phyloP scores from a whole-genome alignment of 2,888 invertebrate genomes.

The Sinotaia quadrata region DNA sequence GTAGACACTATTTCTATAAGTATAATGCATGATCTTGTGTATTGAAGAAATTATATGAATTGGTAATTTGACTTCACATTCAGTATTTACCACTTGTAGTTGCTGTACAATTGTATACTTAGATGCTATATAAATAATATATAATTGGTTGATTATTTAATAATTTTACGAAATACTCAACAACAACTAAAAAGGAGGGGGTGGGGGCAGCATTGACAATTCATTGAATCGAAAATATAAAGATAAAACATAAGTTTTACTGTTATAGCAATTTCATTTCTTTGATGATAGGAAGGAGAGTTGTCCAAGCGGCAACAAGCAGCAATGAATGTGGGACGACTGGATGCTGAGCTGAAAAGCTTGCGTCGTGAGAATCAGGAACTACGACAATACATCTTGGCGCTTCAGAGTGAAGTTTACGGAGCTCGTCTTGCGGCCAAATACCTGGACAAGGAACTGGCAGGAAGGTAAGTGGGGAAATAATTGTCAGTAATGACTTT shows the following conservation, averaged over 20 bases:
- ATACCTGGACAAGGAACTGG: slow-evolving; percentile 88
- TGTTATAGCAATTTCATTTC: neutral
- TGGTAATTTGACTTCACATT: too few species aligned
- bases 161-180: too few species aligned
- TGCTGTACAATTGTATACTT: too few species aligned
- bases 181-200: too few species aligned
- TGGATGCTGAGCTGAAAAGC: slow-evolving; percentile 73
- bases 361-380: slow-evolving; percentile 80
- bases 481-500: neutral
- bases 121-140: too few species aligned
- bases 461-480: slow-evolving; percentile 74
- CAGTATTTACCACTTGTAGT: too few species aligned
- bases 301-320: slow-evolving; percentile 69
- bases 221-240: too few species aligned
- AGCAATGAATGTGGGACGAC: slow-evolving; percentile 72
- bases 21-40: too few species aligned
- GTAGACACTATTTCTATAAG: too few species aligned
- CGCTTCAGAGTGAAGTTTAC: slow-evolving; percentile 85
- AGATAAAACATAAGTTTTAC: neutral
- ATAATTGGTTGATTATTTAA: too few species aligned
- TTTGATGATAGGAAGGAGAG: slow-evolving; percentile 73
- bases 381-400: slow-evolving; percentile 81
- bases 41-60: too few species aligned
- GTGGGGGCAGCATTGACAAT: too few species aligned
- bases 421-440: slow-evolving; percentile 88